phyloP scores from a whole-genome alignment of 2,113 vertebrate species.

The Callionymus lyra region DNA sequence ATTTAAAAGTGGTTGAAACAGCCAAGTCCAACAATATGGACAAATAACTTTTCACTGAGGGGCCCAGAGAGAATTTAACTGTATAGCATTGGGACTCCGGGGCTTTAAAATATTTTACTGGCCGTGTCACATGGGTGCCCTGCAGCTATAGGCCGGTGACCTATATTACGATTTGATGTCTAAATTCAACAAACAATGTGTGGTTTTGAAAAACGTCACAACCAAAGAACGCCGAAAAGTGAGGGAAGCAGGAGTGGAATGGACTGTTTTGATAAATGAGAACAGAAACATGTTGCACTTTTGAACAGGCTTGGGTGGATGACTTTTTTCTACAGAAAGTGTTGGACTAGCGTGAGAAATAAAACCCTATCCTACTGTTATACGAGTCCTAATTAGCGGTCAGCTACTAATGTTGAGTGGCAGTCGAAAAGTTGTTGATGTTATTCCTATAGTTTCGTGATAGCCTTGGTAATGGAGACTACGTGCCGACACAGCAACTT shows the following conservation, averaged over 20 bases:
- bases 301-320: slow-evolving; percentile 23
- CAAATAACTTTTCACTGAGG: slow-evolving; percentile 10
- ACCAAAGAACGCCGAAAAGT: slow-evolving; percentile 8
- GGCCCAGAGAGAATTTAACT: slow-evolving; percentile 38
- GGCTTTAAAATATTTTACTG: slow-evolving; percentile 45
- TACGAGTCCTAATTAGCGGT: slow-evolving; percentile 47
- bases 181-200: slow-evolving; percentile 22
- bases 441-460: slow-evolving; percentile 29
- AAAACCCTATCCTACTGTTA: slow-evolving; percentile 41
- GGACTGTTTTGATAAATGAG: slow-evolving; percentile 18
- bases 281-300: slow-evolving; percentile 10
- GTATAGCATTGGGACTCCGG: slow-evolving; percentile 25
- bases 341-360: slow-evolving; percentile 42
- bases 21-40: slow-evolving; percentile 16
- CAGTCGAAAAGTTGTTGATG: slow-evolving; percentile 34
- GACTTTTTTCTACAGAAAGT: slow-evolving; percentile 21
- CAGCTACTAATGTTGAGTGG: slow-evolving; percentile 44
- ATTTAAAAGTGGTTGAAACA: slow-evolving; percentile 32
- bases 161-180: slow-evolving; percentile 28
- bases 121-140: slow-evolving; percentile 30
- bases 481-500: slow-evolving; percentile 19
- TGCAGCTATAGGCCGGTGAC: slow-evolving; percentile 24
- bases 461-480: slow-evolving; percentile 19
- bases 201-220: slow-evolving; percentile 21
- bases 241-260: background rate